phyloP scores from a whole-genome alignment of 2,113 vertebrate genomes.

The Tapirus terrestris region DNA sequence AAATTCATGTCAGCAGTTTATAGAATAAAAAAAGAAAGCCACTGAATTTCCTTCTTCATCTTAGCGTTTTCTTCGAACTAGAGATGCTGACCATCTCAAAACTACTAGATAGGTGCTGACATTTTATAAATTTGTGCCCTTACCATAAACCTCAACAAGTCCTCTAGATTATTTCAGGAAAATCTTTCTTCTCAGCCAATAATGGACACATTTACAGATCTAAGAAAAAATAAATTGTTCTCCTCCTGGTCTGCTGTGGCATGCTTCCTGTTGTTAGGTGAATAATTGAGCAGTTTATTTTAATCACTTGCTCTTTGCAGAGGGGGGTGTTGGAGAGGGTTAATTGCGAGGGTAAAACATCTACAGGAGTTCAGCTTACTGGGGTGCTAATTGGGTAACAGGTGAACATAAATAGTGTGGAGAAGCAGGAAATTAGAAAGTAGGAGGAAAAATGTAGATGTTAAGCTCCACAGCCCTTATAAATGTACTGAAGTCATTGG shows the following conservation, averaged over 20 bases:
- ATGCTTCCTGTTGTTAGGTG: slow-evolving; percentile 82
- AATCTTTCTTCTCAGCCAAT: slow-evolving; percentile 59
- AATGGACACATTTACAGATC: slow-evolving; percentile 49
- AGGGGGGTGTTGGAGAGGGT: slow-evolving; percentile 79
- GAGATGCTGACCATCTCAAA: slow-evolving; percentile 26
- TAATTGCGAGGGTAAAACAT: slow-evolving; percentile 85
- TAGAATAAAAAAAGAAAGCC: background rate
- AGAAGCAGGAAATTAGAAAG: slow-evolving; percentile 76
- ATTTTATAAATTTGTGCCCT: slow-evolving; percentile 58
- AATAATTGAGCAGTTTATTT: slow-evolving; percentile 81
- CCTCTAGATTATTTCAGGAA: slow-evolving; percentile 49
- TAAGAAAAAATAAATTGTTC: slow-evolving; percentile 80
- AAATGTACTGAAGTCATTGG: slow-evolving; percentile 66
- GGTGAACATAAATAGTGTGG: slow-evolving; percentile 84
- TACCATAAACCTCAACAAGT: slow-evolving; percentile 47
- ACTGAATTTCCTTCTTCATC: background rate
- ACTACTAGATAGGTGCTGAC: background rate
- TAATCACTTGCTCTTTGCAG: slow-evolving; percentile 80
- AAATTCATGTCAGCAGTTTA: slow-evolving; percentile 46
- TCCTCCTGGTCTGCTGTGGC: slow-evolving; percentile 76
- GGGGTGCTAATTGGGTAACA: slow-evolving; percentile 84
- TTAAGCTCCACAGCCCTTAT: slow-evolving; percentile 59
- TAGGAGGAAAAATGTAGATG: slow-evolving; percentile 67
- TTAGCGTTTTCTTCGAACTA: slow-evolving; percentile 34
- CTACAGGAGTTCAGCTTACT: slow-evolving; percentile 80